These are phyloP conservation scores for Enteromius fasciolatus DNA, from an alignment of 2,797 vertebrate species.

Conservation along the genomic window DNA sequence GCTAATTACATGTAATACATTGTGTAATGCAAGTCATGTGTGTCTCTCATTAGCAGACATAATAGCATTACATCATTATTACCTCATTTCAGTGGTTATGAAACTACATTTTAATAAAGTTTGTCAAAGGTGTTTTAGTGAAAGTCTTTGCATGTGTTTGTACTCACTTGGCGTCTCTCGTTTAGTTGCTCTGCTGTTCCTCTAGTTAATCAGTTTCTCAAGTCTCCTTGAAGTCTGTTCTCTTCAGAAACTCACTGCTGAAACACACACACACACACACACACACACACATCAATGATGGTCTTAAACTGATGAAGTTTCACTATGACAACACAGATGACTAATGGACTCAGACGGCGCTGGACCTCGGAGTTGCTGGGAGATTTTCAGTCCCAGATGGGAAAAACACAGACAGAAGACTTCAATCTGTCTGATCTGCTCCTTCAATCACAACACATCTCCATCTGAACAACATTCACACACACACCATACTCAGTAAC, in stretches of 20 bases:
- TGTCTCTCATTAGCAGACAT: neutral
- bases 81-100: neutral
- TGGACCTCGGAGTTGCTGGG: conserved; percentile 1
- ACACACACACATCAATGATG: neutral
- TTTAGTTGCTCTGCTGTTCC: neutral
- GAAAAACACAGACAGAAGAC: conserved; percentile 38
- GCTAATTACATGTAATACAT: neutral
- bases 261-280: conserved; percentile 1
- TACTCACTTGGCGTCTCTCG: neutral
- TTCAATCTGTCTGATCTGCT: conserved; percentile 57
- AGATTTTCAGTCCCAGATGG: conserved; percentile 30
- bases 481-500: neutral
- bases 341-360: conserved; percentile 9
- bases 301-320: neutral
- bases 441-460: conserved; percentile 5
- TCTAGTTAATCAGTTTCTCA: conserved; percentile 8
- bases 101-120: neutral
- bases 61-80: neutral
- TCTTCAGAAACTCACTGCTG: conserved; percentile 19
- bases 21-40: neutral
- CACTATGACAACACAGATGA: neutral
- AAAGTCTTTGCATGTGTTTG: neutral
- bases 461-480: neutral
- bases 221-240: conserved; percentile 1
- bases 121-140: neutral